Conservation (phyloP, 2,113 vertebrate species). For the Lynx canadensis region DNA sequence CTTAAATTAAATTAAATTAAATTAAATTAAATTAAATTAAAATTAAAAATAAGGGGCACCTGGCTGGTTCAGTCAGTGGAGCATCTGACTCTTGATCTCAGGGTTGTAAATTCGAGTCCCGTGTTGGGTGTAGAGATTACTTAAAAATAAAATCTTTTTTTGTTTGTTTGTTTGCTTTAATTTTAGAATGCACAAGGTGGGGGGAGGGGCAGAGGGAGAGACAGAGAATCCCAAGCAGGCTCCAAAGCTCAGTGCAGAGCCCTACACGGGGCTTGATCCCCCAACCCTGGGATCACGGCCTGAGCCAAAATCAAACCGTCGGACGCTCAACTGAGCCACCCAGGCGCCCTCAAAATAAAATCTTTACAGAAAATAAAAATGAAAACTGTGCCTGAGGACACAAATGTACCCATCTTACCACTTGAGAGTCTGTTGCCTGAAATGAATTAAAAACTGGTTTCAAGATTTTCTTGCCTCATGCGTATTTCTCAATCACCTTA, state of each 20-base stretch:
- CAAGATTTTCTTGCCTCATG: neutral
- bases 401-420: neutral
- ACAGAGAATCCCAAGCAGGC: no score
- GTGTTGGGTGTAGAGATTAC: neutral
- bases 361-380: neutral
- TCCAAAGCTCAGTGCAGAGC: no score
- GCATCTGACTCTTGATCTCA: neutral
- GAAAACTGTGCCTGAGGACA: neutral
- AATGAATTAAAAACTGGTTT: neutral
- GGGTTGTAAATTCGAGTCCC: neutral
- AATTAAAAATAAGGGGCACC: neutral
- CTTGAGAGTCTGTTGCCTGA: neutral
- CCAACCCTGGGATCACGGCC: no score
- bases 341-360: neutral
- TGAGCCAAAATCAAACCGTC: no score
- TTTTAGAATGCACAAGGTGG: no score
- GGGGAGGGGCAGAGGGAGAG: no score
- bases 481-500: neutral
- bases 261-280: no score
- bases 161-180: no score
- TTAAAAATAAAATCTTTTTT: neutral
- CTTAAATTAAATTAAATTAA: no score
- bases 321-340: no score
- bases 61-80: neutral
- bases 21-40: no score